Evolutionary conservation across 2,113 vertebrate species (phyloP).

Genomic region (Perca flavescens): DNA sequence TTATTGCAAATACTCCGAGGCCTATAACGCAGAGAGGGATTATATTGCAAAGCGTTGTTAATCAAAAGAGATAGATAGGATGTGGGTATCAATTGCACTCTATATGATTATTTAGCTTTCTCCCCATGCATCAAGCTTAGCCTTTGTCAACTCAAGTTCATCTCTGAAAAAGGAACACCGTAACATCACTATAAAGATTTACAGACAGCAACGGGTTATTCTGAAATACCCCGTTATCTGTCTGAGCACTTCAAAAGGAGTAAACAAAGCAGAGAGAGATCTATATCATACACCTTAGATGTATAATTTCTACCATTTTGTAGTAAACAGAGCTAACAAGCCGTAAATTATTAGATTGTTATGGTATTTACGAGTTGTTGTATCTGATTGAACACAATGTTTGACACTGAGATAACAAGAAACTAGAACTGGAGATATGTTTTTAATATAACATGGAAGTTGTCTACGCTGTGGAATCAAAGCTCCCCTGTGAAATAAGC

Average conservation of each 20-base stretch:
- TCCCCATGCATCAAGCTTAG: background rate
- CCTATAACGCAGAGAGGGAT: constrained; percentile 32
- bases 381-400: background rate
- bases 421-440: background rate
- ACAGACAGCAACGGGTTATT: background rate
- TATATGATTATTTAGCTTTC: constrained; percentile 5
- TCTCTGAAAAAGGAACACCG: background rate
- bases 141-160: background rate
- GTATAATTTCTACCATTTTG: background rate
- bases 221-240: background rate
- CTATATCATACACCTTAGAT: background rate
- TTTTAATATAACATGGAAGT: background rate
- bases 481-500: constrained; percentile 6
- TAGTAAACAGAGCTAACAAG: background rate
- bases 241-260: background rate
- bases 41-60: constrained; percentile 19
- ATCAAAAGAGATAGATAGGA: constrained; percentile 42
- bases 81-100: background rate
- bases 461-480: background rate
- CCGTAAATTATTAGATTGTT: background rate
- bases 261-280: background rate
- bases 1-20: constrained; percentile 26
- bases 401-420: constrained; percentile 13
- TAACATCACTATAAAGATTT: background rate
- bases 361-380: background rate